Base-by-base conservation (phyloP, 2,888 invertebrate species). In the Drosophila tripunctata region DNA sequence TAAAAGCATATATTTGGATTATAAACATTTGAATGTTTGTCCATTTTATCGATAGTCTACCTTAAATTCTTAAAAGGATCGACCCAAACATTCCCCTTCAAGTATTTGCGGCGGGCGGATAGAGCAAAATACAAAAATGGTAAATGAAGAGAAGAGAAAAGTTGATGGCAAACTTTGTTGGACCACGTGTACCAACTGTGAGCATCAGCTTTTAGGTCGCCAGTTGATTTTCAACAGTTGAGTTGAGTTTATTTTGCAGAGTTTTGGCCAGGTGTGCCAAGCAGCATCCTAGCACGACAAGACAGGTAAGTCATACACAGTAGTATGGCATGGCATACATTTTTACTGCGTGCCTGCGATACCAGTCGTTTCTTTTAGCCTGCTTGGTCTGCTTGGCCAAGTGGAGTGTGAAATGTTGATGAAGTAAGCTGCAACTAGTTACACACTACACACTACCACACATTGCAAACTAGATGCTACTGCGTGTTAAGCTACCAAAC, bases 171-270 rank as follows among this genome's bases (percentile, higher is more conserved):
- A 80, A 84, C 63, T 80, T 84, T 67, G 58, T 68, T 60, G 52
- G 48, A 51, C 78, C 75, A 68, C 64, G 78, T 78, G 66, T 56
- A 48, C 41, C 27, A 2, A 43, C 17, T 57, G 48, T 50, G 50
- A 36, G 52, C 44, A 41, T 36, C 41, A 30, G 54, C 56, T 48
- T 40, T 44, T 52, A 54, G 67, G 65, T 58, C 65, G 72, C 48
- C 75, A 58, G 83, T 88, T 88, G 84, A 87, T 87, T 88, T 88
- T 78, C 75, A 80, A 77, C 85, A 77, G 77, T 80, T 76, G 75
- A 88, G 82, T 71, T 54, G 83, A 82, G 81, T 86, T 84, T 84
- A 84, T 86, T 81, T 83, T 27, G 55, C 56, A 60, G 60, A 73
- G 50, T 50, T 67, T 64, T 52, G 73, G 58, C 71, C 81, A 83